Evolutionary conservation across 2,888 invertebrate genomes (phyloP), one percentile per base, ranked within the genome.

Genomic region (Himalopsyche japonica): DNA sequence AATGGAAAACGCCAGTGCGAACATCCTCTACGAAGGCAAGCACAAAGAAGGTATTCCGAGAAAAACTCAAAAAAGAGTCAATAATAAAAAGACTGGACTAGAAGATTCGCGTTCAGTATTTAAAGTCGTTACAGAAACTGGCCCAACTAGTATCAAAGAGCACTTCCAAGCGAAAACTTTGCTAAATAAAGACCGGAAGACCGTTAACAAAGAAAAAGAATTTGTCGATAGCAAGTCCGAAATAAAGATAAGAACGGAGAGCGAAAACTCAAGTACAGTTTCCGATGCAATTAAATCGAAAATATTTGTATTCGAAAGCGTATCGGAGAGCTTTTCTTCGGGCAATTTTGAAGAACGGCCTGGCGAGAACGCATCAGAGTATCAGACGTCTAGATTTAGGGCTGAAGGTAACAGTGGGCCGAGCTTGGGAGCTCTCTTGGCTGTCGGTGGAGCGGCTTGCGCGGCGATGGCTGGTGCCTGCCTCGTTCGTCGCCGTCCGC

Each of bases 401-500:
- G 86, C 91, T 20, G 87, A 89, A 80, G 91, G 90, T 86, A 90
- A 90, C 32, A 90, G 89, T 88, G 93, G 91, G 88, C 92, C 93
- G 89, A 94, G 91, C 12, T 93, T 93, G 88, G 90, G 94, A 84
- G 93, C 95, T 57, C 90, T 93, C 81, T 91, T 91, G 43, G 91
- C 93, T 78, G 93, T 93, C 76, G 89, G 93, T 20, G 89, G 93
- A 84, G 92, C 93, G 57, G 92, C 93, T 1, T 93, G 93, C 88
- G 90, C 93, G 32, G 90, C 90, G 8, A 89, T 91, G 80, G 89
- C 92, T 10, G 89, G 91, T 15, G 90, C 91, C 18, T 90, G 85
- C 79, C 49, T 84, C 1, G 85, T 82, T 27, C 37, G 85, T 20
- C 64, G 82, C 4, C 83, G 86, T n/a, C 83, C 84, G n/a, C 48